Evolutionary conservation across 2,797 vertebrate species (phyloP), one percentile per base, ranked within the genome.

Genomic region (Tarsius wallacei): DNA sequence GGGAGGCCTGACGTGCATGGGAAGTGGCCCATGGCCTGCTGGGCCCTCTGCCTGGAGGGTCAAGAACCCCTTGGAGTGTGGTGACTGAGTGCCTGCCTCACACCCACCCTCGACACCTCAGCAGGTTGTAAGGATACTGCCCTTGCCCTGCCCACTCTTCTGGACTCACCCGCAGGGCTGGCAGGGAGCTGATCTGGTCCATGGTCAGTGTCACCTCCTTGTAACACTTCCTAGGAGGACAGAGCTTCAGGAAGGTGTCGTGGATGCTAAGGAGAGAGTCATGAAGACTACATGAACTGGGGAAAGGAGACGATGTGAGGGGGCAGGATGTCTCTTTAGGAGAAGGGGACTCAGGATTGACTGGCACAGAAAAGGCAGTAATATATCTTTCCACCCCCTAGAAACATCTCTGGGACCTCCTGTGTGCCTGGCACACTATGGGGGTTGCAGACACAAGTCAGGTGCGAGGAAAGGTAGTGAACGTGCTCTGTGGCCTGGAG

Each of bases 131-230:
- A 19, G 0, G 59, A 24, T 15, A 28, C 14, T 0, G 1, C 66
- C 36, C 28, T 22, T 15, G 5, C 1, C 51, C 8, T 26, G 8
- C 51, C 31, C 7, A 26, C 51, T 2, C 0, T 11, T 68, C 47
- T 6, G 16, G 33, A 95, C 97, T 97, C 91, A 98, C 98, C 97
- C 98, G 96, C 90, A 98, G 88, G 47, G 98, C 98, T 0, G 98
- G 98, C 86, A 91, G 76, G 61, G 97, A 96, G 51, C 94, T 96
- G 47, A 94, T 95, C 71, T 98, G 97, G 74, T 98, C 97, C 1
- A 55, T 14, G 22, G 98, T 97, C 92, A 98, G 91, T 0, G 91
- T 98, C 15, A 78, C 97, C 57, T 98, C 95, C 51, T 91, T 97
- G 85, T 97, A 97, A 87, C 95, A 76, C 91, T 98, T 98, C 61